A percentile compares a stretch with the other conserved stretches of the same genome.
These are phyloP conservation scores for Takifugu bimaculatus DNA, from an alignment of 2,113 vertebrate species.

Conservation along the genomic window DNA sequence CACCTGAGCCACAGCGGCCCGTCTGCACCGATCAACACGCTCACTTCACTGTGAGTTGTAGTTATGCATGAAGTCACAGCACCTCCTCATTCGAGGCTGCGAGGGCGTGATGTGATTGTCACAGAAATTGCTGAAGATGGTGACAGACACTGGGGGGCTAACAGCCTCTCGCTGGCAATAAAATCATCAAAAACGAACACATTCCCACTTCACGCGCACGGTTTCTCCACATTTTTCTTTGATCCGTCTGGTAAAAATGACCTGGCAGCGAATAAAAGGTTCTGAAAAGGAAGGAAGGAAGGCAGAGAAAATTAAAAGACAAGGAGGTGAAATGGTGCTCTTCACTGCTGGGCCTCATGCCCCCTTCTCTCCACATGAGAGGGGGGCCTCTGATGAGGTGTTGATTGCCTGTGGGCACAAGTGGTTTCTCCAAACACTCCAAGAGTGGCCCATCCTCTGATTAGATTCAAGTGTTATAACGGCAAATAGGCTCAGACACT, in stretches of 20 bases:
- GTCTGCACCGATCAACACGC: no score
- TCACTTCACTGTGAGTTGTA: no score
- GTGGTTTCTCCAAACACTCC: conserved; percentile 68
- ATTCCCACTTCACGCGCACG: no score
- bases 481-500: conserved; percentile 63
- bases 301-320: conserved; percentile 18
- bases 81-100: no score
- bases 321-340: conserved; percentile 57
- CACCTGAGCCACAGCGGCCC: no score
- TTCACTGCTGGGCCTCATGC: conserved; percentile 43
- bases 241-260: not conserved
- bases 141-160: no score
- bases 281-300: conserved; percentile 4
- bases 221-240: no score
- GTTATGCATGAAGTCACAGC: no score
- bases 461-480: conserved; percentile 68
- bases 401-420: conserved; percentile 73
- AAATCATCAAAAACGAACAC: no score
- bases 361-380: conserved; percentile 56
- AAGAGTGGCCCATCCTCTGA: conserved; percentile 66
- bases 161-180: no score
- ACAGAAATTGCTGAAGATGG: no score
- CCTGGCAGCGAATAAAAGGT: conserved; percentile 10
- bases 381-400: conserved; percentile 67
- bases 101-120: no score